These are phyloP conservation scores for Drosophila macrospina DNA, from an alignment of 2,888 invertebrate genomes.

Conservation along the genomic window DNA sequence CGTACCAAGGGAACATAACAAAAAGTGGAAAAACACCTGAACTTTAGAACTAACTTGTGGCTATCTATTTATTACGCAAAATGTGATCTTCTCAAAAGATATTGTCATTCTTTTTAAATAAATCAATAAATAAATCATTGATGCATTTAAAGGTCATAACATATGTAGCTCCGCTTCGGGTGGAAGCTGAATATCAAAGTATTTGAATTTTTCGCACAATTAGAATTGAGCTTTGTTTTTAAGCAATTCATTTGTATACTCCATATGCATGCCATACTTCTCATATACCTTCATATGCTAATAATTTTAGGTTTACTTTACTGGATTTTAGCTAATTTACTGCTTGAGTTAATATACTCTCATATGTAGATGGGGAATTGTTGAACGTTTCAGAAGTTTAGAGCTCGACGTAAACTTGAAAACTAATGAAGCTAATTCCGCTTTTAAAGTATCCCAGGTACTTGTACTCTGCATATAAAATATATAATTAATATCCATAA, in stretches of 20 bases:
- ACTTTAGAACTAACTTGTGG: conserved; percentile 4
- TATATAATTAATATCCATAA: not conserved
- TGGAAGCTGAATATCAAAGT: not conserved
- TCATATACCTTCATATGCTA: not conserved
- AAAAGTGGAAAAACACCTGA: conserved; percentile 32
- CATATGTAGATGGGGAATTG: conserved; percentile 3
- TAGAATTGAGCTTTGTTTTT: not conserved
- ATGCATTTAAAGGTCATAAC: not conserved
- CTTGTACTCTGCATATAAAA: conserved; percentile 1
- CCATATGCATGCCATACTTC: not conserved
- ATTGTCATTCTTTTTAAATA: conserved; percentile 4
- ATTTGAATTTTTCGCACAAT: too few species aligned
- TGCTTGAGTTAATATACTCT: not conserved
- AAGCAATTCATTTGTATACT: not conserved
- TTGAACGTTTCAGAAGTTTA: not conserved
- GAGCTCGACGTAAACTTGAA: not conserved
- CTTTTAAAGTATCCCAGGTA: not conserved
- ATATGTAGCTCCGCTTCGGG: not conserved
- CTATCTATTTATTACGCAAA: conserved; percentile 12
- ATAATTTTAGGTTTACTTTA: not conserved
- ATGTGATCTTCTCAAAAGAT: conserved; percentile 1
- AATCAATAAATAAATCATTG: not conserved
- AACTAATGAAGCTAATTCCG: not conserved
- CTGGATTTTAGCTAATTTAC: not conserved
- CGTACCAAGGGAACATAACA: conserved; percentile 7